Evolutionary conservation across 2,113 vertebrate species (phyloP), one percentile per base, ranked within the genome.

Genomic region (Acrocephalus arundinaceus): DNA sequence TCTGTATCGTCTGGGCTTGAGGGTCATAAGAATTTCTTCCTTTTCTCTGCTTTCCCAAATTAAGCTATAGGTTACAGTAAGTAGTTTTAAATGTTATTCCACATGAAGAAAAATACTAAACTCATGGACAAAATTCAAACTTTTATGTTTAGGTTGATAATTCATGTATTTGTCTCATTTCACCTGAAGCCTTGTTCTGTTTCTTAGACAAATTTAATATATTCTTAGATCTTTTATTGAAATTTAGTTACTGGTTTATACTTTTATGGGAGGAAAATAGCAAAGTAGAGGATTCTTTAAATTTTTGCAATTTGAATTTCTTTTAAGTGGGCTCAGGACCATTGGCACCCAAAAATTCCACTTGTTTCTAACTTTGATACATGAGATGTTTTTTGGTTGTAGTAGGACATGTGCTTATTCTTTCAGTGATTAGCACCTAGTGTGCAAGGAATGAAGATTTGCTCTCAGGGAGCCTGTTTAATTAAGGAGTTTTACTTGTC

Each of bases 1-100:
- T 78, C 7, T 9, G 7, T 80, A 6, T 57, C 0, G 0, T 54
- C 13, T 24, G 7, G 25, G 5, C 46, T 31, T 39, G 21, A 77
- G 35, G 68, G 14, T 52, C 30, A 14, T 24, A 51, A 68, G 17
- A 46, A 74, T 70, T 65, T 1, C 22, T 41, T 39, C 76, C 0
- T 86, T 75, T 87, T 68, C 45, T 91, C 51, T 89, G 21, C 19
- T 45, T 54, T 76, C 35, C 9, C 8, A 52, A 65, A 48, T 4
- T 48, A 61, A 52, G 6, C n/a, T 65, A 2, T 8, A 54, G 30
- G 16, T 30, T 66, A 21, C 12, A 46, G 16, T 86, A 48, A 35
- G 20, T 25, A 51, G 7, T 67, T 87, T 55, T n/a, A 70, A 2
- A 1, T 84, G 27, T 10, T 37, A 54, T 82, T 81, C 48, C 62